These are phyloP conservation scores for Cephus nigrinus DNA, from an alignment of 2,888 invertebrate genomes.

Conservation along the genomic window DNA sequence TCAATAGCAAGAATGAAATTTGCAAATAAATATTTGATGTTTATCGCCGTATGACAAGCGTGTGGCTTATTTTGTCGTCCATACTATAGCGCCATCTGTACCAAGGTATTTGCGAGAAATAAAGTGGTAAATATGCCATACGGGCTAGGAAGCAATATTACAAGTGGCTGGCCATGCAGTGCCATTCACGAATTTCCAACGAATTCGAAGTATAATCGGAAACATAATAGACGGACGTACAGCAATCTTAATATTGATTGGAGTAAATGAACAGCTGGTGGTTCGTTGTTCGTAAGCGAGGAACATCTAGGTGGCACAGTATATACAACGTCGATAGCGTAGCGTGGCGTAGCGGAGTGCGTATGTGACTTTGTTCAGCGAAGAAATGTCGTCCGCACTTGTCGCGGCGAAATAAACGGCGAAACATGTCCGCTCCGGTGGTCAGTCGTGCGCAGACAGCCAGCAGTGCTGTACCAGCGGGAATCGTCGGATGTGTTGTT, in stretches of 20 bases:
- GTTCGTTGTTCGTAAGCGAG: background rate
- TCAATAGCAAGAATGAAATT: background rate
- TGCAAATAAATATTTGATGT: background rate
- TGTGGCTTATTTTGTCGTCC: background rate
- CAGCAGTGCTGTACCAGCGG: constrained; percentile 33
- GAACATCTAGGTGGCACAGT: background rate
- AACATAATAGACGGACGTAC: background rate
- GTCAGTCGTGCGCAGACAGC: constrained; percentile 51
- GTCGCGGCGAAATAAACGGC: constrained; percentile 33
- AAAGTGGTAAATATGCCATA: background rate
- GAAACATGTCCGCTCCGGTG: constrained; percentile 52
- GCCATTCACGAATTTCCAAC: background rate
- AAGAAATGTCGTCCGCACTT: constrained; percentile 38
- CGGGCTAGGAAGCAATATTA: background rate
- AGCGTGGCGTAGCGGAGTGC: constrained; percentile 17
- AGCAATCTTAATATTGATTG: background rate
- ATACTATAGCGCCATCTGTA: background rate
- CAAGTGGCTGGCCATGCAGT: background rate
- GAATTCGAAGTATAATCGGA: background rate
- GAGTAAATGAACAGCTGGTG: background rate
- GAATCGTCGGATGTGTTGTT: constrained; percentile 67
- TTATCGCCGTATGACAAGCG: background rate
- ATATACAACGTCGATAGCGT: constrained; percentile 4
- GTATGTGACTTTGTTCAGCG: constrained; percentile 39
- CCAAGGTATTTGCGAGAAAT: background rate